Conservation (phyloP, 2,888 invertebrate genomes). For the Elgonia sp. region DNA sequence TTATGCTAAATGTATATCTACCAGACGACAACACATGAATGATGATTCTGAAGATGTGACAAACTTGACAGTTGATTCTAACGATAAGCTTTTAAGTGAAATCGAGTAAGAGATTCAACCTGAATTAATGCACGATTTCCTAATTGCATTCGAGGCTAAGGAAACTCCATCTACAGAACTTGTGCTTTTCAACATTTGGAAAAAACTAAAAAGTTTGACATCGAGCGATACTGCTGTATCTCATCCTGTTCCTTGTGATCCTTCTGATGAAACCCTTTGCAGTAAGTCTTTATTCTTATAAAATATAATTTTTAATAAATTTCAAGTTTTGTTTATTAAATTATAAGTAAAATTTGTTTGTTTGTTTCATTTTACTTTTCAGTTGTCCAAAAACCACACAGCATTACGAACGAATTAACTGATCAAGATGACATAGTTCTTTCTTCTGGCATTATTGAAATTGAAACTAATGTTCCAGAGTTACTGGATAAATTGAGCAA, state of each 20-base stretch:
- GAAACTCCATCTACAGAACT: constrained; percentile 11
- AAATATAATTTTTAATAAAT: constrained; percentile 17
- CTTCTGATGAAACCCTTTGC: constrained; percentile 9
- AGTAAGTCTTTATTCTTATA: constrained; percentile 21
- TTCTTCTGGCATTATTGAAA: neutral
- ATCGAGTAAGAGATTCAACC: neutral
- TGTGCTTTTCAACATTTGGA: constrained; percentile 15
- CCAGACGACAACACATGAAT: constrained; percentile 36
- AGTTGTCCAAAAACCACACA: neutral
- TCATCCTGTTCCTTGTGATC: constrained; percentile 6
- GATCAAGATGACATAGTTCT: neutral
- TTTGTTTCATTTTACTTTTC: constrained; percentile 1
- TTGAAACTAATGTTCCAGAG: constrained; percentile 14
- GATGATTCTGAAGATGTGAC: constrained; percentile 1
- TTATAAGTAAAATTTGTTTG: too few species aligned
- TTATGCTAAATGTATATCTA: constrained; percentile 64
- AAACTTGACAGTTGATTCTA: constrained; percentile 2
- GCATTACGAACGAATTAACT: neutral
- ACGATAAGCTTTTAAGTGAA: neutral
- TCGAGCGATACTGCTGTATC: neutral
- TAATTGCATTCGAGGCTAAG: neutral
- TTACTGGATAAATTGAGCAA: constrained; percentile 11
- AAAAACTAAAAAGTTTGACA: constrained; percentile 19
- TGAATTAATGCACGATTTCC: constrained; percentile 8
- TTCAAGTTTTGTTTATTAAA: neutral